Base-by-base conservation (phyloP, 2,113 vertebrate species). In the Mastomys natalensis region DNA sequence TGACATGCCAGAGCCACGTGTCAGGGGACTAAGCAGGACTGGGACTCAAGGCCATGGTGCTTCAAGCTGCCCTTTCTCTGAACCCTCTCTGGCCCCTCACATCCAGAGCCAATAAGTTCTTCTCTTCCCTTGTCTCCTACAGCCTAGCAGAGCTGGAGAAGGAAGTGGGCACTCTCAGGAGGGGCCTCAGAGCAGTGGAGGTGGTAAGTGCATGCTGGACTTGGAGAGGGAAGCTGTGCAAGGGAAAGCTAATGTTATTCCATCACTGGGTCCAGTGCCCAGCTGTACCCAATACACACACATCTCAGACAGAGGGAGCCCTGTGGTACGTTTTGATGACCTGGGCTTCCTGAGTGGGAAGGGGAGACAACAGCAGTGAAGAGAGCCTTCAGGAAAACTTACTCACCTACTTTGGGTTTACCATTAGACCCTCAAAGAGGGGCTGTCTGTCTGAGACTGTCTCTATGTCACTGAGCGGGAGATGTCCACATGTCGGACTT, bases 81-180 rank as follows among this genome's bases (percentile, higher is more conserved):
- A 55, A 43, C 48, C n/a, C 74, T 45, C 22, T 10, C 43, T 29
- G n/a, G 24, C 51, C 8, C 26, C 72, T 68, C 48, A 51, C 40
- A 16, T 26, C 7, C 11, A 29, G 29, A 93, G 70, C 9, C 89
- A 12, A 90, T 37, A 3, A 12, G 8, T 19, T 37, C 80, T 26
- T 34, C 17, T 15, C 64, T 51, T 73, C 34, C 62, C 34, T 45
- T 97, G 13, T 97, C 40, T 97, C 97, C 88, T 94, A 92, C 98
- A 99, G 99, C 98, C 98, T 99, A 97, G 98, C 99, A 2, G 99
- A 99, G 98, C 97, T 99, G 98, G 99, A 99, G 97, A 99, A 99
- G 98, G 99, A 99, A 98, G 99, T 99, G 94, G 98, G 99, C 98
- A 99, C 98, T 96, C 99, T 99, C 97, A 99, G 98, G 98, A 99